A percentile compares a stretch with the other conserved stretches of the same genome.
These are phyloP conservation scores for Lamprotornis superbus DNA, from an alignment of 2,113 vertebrate genomes.

Conservation along the genomic window DNA sequence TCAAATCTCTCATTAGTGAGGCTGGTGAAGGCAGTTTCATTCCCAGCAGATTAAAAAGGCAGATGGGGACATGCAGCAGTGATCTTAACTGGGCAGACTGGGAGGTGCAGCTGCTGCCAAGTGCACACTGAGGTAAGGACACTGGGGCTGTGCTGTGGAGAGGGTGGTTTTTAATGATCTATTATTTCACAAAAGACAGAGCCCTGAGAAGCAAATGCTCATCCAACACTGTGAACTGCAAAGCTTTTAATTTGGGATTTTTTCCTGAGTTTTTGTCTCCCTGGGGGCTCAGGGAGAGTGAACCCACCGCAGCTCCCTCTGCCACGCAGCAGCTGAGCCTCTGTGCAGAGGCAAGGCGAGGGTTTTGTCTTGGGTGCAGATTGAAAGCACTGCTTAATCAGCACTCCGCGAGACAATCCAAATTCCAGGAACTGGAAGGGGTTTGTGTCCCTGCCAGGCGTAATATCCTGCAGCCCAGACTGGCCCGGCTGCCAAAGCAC, in stretches of 20 bases:
- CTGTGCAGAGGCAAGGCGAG: neutral
- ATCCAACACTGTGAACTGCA: neutral
- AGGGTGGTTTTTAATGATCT: neutral
- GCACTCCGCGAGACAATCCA: conserved; percentile 62
- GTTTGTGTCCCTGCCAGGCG: conserved; percentile 63
- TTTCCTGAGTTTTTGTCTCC: neutral
- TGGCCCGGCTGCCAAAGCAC: conserved; percentile 74
- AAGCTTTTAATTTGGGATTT: neutral
- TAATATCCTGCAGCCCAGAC: conserved; percentile 73
- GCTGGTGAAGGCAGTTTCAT: neutral
- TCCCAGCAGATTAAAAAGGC: conserved; percentile 6
- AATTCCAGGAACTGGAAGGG: conserved; percentile 71
- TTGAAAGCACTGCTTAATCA: conserved; percentile 64
- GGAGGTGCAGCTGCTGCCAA: neutral
- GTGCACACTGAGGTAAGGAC: neutral
- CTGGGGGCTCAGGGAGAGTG: neutral
- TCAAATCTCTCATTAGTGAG: neutral
- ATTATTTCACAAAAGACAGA: neutral
- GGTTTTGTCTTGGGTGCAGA: conserved; percentile 49
- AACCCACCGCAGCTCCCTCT: neutral
- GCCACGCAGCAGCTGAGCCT: neutral
- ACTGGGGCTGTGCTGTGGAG: neutral
- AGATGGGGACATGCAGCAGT: neutral
- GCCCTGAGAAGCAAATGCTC: neutral
- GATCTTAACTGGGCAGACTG: neutral